Evolutionary conservation across 1,140 invertebrate species (phyloP).

Genomic region (Orchestia grillus): DNA sequence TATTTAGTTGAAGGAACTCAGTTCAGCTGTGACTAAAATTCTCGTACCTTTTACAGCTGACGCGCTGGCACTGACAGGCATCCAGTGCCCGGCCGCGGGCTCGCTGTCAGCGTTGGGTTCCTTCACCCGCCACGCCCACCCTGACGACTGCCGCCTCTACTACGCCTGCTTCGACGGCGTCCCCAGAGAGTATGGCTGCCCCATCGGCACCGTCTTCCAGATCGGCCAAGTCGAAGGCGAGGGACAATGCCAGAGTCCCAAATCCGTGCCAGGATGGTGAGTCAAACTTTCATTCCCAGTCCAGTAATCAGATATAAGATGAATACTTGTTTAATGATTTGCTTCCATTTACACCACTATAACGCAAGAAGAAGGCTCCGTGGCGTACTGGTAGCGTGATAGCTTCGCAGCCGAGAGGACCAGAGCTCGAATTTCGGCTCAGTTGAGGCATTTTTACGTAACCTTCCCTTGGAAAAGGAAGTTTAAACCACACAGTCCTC

Average conservation of each 20-base stretch:
- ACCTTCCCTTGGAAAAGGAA: too few species aligned
- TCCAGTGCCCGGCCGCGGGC: slow-evolving; percentile 87
- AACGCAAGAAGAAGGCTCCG: too few species aligned
- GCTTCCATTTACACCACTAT: not conserved
- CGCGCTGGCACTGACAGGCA: slow-evolving; percentile 74
- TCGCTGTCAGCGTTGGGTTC: slow-evolving; percentile 81
- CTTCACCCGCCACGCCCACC: slow-evolving; percentile 94
- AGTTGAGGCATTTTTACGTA: too few species aligned
- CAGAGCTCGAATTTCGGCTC: too few species aligned
- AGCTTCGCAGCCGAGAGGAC: too few species aligned
- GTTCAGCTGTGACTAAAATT: not conserved
- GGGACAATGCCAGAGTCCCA: slow-evolving; percentile 92
- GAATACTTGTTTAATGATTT: not conserved
- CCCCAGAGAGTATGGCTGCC: slow-evolving; percentile 93
- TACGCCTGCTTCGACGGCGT: slow-evolving; percentile 88
- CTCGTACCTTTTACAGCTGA: not conserved
- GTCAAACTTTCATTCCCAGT: slow-evolving; percentile 70
- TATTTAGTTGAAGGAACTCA: not conserved
- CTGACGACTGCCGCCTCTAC: slow-evolving; percentile 94
- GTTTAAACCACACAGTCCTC: too few species aligned
- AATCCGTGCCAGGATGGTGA: slow-evolving; percentile 95
- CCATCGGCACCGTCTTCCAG: slow-evolving; percentile 95
- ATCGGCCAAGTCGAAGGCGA: slow-evolving; percentile 89
- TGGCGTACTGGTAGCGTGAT: too few species aligned
- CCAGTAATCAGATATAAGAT: not conserved